Conservation (phyloP, 2,888 invertebrate species). For the Hyppa rectilinea region DNA sequence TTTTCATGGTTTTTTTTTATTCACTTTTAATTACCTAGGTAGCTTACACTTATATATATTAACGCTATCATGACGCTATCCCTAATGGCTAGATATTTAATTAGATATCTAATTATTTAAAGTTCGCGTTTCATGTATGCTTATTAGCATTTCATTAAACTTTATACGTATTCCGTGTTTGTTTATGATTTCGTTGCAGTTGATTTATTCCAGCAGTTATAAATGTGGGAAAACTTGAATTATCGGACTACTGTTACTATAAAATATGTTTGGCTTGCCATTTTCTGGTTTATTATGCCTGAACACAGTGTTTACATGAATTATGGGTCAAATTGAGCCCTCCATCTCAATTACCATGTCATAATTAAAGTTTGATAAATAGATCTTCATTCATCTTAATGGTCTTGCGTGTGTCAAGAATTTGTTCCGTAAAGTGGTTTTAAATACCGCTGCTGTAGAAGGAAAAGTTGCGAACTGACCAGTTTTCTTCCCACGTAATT, state of each 20-base stretch:
- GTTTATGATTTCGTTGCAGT: constrained; percentile 10
- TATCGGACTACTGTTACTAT: constrained; percentile 14
- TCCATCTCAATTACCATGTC: constrained; percentile 45
- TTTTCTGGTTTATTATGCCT: constrained; percentile 45
- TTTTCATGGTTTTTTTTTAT: not conserved
- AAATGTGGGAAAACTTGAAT: constrained; percentile 33
- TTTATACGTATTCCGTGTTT: constrained; percentile 29
- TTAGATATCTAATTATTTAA: not conserved
- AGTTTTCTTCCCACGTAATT: not conserved
- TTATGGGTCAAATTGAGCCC: constrained; percentile 37
- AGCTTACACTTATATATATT: not conserved
- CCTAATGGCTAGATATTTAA: not conserved
- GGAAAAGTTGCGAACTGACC: not conserved
- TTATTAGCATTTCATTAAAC: constrained; percentile 38
- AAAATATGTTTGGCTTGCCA: constrained; percentile 27
- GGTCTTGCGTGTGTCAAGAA: constrained; percentile 27
- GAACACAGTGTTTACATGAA: constrained; percentile 41
- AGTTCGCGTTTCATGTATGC: not conserved
- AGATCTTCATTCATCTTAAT: constrained; percentile 28
- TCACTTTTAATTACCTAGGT: constrained; percentile 1
- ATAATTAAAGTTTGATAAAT: constrained; percentile 49
- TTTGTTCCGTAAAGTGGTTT: constrained; percentile 17
- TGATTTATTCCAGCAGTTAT: constrained; percentile 34
- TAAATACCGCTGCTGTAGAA: constrained; percentile 8
- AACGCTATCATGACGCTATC: not conserved